A percentile compares a stretch with the other conserved stretches of the same genome.
These are phyloP conservation scores for Aporophyla nigra DNA, from an alignment of 2,888 invertebrate species.

Conservation along the genomic window DNA sequence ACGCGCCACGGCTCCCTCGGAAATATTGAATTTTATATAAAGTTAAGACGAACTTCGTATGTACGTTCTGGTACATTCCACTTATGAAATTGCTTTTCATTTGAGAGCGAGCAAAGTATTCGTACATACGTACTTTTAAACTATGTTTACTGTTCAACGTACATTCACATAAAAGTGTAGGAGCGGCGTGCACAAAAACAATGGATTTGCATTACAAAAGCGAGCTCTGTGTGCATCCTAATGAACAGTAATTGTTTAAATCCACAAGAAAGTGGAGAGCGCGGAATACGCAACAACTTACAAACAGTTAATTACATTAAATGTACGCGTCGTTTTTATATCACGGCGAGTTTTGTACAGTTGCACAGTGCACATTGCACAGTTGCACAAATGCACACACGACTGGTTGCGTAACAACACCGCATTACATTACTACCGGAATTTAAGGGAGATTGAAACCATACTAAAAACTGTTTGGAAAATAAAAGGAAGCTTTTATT, in stretches of 20 bases:
- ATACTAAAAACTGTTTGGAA: slow-evolving; percentile 13
- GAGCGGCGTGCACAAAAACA: slow-evolving; percentile 76
- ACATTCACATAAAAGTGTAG: slow-evolving; percentile 66
- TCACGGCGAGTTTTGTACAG: slow-evolving; percentile 35
- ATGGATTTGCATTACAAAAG: slow-evolving; percentile 85
- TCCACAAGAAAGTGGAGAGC: slow-evolving; percentile 80
- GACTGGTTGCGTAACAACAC: slow-evolving; percentile 39
- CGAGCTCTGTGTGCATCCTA: slow-evolving; percentile 79
- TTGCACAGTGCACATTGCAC: slow-evolving; percentile 33
- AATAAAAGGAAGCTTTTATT: slow-evolving; percentile 16
- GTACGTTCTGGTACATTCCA: slow-evolving; percentile 72
- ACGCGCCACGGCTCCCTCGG: slow-evolving; percentile 58
- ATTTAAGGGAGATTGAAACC: slow-evolving; percentile 24
- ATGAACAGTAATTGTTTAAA: slow-evolving; percentile 87
- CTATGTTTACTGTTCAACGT: slow-evolving; percentile 62
- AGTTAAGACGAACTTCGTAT: slow-evolving; percentile 71
- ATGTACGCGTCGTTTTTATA: slow-evolving; percentile 72
- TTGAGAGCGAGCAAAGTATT: slow-evolving; percentile 51
- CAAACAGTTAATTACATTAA: slow-evolving; percentile 79
- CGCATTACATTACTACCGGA: slow-evolving; percentile 30
- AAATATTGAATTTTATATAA: slow-evolving; percentile 83
- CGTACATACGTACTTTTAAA: slow-evolving; percentile 52
- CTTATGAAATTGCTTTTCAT: slow-evolving; percentile 80
- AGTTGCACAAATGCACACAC: slow-evolving; percentile 28
- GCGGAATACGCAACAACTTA: slow-evolving; percentile 75